Evolutionary conservation across 2,797 vertebrate genomes (phyloP), one percentile per base, ranked within the genome.

Genomic region (Anguilla marmorata): DNA sequence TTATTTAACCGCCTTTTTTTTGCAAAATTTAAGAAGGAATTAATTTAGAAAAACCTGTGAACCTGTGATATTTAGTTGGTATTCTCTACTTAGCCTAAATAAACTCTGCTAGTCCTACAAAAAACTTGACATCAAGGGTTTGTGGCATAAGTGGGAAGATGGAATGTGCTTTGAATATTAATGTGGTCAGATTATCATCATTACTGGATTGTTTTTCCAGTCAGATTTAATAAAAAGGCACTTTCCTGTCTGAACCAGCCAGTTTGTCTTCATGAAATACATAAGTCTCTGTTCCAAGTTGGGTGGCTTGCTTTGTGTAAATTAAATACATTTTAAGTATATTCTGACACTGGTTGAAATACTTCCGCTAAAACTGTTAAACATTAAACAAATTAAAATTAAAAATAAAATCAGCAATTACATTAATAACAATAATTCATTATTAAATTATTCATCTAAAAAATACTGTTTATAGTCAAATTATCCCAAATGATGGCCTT

Each of bases 171-270:
- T 2, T 30, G 89, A 91, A 91, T 90, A 87, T 87, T 37, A 88
- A 91, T 76, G 33, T 86, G 86, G 74, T 90, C 89, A 16, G 88
- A 86, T 48, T 30, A 87, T 90, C 87, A 90, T 90, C 86, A 14
- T 56, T 88, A 24, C 1, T 76, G 48, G 30, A 30, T 50, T 50
- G 50, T 56, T 41, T 87, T 58, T 80, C 58, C 72, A 33, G 24
- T n/a, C 56, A 48, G 84, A 88, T 74, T 66, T 69, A 11, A 63
- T 89, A 86, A 90, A 87, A 86, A 88, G 85, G 80, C 45, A 16
- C 63, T 27, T 85, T 12, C 45, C 45, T 85, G 48, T 37, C 84
- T 82, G 69, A 80, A 24, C 56, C 33, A 54, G 48, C 24, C 37
- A 52, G 30, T 30, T 50, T 76, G 21, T 87, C 85, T 89, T 86